phyloP scores from a whole-genome alignment of 30 jellyfish, hydroid and myxozoan genomes.

The Turritopsis dohrnii region DNA sequence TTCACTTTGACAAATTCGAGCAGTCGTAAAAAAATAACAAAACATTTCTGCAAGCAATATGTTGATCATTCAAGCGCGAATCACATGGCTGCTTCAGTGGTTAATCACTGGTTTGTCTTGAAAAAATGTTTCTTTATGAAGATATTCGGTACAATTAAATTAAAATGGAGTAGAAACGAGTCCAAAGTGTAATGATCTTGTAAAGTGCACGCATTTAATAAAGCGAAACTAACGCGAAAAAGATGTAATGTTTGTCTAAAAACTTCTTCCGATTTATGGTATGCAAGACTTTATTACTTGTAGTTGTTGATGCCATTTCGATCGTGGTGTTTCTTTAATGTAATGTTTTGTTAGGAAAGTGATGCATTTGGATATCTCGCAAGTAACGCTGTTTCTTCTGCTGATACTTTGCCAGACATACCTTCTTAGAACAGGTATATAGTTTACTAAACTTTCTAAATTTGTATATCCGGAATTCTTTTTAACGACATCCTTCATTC shows the following conservation, averaged over 20 bases:
- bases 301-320: not conserved
- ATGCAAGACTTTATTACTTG: not conserved
- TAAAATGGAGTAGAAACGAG: not conserved
- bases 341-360: not conserved
- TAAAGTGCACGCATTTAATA: not conserved
- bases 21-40: not conserved
- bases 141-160: not conserved
- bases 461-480: not conserved
- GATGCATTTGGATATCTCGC: not conserved
- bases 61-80: not conserved
- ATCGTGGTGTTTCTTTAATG: not conserved
- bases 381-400: not conserved
- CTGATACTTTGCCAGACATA: not conserved
- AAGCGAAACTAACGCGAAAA: not conserved
- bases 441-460: not conserved
- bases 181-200: too few species aligned
- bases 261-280: not conserved
- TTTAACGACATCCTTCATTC: not conserved
- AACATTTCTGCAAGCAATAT: not conserved
- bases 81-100: not conserved
- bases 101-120: not conserved
- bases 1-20: not conserved
- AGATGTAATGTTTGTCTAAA: not conserved
- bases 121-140: too few species aligned
- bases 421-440: not conserved